Conservation (phyloP, 2,113 vertebrate species). For the Phalacrocorax brasilianus region DNA sequence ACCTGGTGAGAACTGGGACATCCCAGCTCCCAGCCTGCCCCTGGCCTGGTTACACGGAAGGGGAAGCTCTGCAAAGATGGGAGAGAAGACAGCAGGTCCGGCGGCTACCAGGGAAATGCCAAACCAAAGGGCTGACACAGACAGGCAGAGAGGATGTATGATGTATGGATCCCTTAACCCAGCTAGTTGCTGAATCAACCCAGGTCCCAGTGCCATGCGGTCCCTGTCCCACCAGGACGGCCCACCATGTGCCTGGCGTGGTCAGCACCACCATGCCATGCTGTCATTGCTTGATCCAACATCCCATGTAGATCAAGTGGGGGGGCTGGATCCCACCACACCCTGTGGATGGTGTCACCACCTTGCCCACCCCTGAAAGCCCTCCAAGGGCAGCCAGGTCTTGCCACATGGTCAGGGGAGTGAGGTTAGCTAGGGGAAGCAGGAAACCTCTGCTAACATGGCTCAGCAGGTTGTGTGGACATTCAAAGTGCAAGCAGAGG, state of each 20-base stretch:
- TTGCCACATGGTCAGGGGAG: rapidly evolving
- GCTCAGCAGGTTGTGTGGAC: background rate
- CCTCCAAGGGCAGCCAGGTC: background rate
- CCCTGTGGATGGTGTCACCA: background rate
- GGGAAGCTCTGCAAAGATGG: background rate
- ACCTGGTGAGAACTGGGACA: rapidly evolving
- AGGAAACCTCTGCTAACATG: background rate
- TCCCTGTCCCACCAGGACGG: background rate
- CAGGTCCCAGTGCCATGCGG: background rate
- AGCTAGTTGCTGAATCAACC: background rate
- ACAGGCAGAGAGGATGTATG: background rate
- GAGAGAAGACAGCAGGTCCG: background rate
- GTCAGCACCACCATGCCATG: background rate
- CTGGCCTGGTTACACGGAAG: background rate
- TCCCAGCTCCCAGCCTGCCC: background rate
- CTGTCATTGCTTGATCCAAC: background rate
- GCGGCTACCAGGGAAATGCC: background rate
- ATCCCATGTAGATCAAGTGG: rapidly evolving
- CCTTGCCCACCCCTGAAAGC: background rate
- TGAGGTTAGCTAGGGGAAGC: background rate
- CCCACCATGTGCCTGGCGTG: rapidly evolving
- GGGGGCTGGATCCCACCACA: background rate
- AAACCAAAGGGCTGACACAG: background rate
- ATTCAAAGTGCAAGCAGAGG: background rate
- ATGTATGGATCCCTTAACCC: background rate